phyloP scores from a whole-genome alignment of 2,888 invertebrate species.

The Tortrix viridana region DNA sequence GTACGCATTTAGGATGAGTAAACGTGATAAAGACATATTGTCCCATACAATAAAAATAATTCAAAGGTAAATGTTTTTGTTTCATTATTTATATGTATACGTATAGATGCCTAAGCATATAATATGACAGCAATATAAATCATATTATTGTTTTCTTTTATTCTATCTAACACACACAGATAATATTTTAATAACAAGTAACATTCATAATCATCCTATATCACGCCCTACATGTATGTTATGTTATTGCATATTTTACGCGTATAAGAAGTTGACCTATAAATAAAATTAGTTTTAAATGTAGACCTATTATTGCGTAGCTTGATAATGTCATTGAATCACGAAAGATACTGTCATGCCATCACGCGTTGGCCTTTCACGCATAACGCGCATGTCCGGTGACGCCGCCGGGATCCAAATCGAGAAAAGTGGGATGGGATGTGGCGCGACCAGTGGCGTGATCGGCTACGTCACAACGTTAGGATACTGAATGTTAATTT shows the following conservation, averaged over 20 bases:
- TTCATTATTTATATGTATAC: not conserved
- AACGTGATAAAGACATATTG: not conserved
- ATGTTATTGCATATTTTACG: not conserved
- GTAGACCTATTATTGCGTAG: not conserved
- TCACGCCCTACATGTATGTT: too few relatives aligned
- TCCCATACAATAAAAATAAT: not conserved
- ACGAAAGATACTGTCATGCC: conserved; percentile 7
- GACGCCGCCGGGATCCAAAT: conserved; percentile 26
- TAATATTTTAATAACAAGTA: too few relatives aligned
- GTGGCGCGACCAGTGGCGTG: conserved; percentile 41
- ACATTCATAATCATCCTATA: too few relatives aligned
- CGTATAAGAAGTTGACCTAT: not conserved
- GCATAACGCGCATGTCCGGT: conserved; percentile 35
- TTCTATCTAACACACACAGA: too few relatives aligned
- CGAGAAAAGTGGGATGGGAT: conserved; percentile 37
- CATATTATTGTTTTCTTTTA: too few relatives aligned
- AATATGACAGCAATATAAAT: too few relatives aligned
- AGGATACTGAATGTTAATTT: conserved; percentile 41
- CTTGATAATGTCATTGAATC: conserved; percentile 19
- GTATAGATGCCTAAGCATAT: too few relatives aligned
- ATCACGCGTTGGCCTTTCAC: conserved; percentile 35
- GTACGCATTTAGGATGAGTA: not conserved
- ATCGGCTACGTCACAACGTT: conserved; percentile 21
- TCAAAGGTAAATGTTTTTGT: not conserved
- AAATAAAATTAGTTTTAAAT: not conserved